Conservation (phyloP, 2,113 vertebrate genomes). For the Chauna torquata region DNA sequence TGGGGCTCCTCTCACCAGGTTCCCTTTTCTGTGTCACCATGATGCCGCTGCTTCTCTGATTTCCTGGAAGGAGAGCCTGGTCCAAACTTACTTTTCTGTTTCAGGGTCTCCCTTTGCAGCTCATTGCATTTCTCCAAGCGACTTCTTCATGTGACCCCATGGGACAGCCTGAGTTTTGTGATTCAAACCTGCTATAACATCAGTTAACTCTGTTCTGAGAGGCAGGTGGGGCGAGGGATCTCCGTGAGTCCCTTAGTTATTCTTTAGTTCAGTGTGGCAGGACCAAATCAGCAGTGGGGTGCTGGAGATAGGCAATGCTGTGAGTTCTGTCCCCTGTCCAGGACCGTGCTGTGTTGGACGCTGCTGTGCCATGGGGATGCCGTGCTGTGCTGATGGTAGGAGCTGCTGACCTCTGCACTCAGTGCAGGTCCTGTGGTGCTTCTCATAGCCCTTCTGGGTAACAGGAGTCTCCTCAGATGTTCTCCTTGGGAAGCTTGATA, state of each 20-base stretch:
- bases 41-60: background rate
- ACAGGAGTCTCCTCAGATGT: background rate
- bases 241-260: rapidly evolving
- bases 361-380: background rate
- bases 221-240: background rate
- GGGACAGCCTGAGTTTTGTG: background rate
- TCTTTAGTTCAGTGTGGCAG: background rate
- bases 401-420: background rate
- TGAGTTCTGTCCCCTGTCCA: background rate
- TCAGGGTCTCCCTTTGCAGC: background rate
- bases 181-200: background rate
- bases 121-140: background rate
- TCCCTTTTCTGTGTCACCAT: background rate
- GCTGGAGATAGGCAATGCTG: background rate
- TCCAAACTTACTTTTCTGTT: background rate
- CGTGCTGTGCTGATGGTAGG: background rate
- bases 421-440: background rate
- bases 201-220: background rate
- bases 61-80: background rate
- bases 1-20: background rate
- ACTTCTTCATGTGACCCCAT: background rate
- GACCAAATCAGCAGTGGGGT: background rate
- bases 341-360: rapidly evolving
- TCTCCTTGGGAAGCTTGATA: background rate
- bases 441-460: background rate